Evolutionary conservation across 2,888 invertebrate species (phyloP), one percentile per base, ranked within the genome.

Genomic region (Thereva unica): DNA sequence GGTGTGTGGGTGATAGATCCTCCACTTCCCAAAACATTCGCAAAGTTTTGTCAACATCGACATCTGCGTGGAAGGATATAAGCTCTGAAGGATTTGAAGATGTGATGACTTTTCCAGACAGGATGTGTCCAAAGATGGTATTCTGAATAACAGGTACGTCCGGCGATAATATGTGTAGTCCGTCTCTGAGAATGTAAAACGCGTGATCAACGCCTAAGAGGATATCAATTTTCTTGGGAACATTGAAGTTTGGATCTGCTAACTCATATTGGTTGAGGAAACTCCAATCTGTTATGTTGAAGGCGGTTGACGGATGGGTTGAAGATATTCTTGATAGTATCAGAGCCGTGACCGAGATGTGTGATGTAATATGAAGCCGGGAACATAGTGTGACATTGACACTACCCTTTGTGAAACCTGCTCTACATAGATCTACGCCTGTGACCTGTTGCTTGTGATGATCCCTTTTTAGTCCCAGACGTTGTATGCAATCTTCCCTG

Each of bases 391-490:
- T 52, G 6, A 10, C 4, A 7, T 9, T 3, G 2, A 52, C 23
- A 7, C 1, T 52, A 10, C 52, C 52, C 6, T 52, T 52, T n/a
- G 52, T 52, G 6, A 23, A 12, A 5, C 52, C 12, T 34, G 23
- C 8, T 8, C 1, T 23, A 5, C 34, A 10, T 1, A 10, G 5
- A 1, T 7, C 10, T 1, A 52, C 6, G 12, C 23, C 23, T 34
- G 34, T 12, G n/a, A 49, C 8, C 49, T 2, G 8, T n/a, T n/a
- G 8, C 4, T 12, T 10, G 8, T 9, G 10, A 8, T 52, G 7
- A 2, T 52, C 52, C 23, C 34, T 23, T 52, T 23, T 52, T 34
- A 34, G 52, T 52, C 55, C 41, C 12, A 55, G 37, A 38, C 42
- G 40, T 55, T 55, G 55, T n/a, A 38, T n/a, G 23, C 6, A 55